Evolutionary conservation across 2,888 invertebrate species (phyloP).

Genomic region (Phalera bucephala): DNA sequence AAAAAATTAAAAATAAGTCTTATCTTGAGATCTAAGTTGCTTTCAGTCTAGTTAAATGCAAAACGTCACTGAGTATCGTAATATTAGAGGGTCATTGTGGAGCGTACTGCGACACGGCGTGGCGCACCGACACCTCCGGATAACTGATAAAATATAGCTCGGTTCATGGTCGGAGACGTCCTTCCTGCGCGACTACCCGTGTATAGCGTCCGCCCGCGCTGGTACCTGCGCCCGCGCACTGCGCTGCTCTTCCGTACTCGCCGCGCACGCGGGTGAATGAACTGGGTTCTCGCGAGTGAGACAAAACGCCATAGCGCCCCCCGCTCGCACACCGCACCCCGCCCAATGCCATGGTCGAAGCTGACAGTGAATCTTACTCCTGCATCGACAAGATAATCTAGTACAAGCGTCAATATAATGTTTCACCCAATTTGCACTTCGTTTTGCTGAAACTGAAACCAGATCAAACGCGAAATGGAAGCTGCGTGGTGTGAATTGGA

Average conservation of each 20-base stretch:
- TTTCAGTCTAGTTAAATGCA: conserved; percentile 77
- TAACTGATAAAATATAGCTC: conserved; percentile 78
- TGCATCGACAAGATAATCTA: conserved; percentile 67
- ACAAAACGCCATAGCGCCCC: conserved; percentile 32
- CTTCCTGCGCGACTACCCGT: conserved; percentile 65
- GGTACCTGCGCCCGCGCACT: conserved; percentile 67
- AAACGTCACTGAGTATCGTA: conserved; percentile 56
- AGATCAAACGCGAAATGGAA: conserved; percentile 7
- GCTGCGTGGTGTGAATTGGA: neutral
- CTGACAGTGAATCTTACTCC: conserved; percentile 58
- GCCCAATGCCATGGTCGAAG: conserved; percentile 75
- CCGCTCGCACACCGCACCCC: conserved; percentile 13
- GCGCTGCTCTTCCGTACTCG: conserved; percentile 71
- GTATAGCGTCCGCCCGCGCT: conserved; percentile 58
- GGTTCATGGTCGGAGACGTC: conserved; percentile 79
- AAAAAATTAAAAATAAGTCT: conserved; percentile 72
- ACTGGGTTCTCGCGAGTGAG: conserved; percentile 69
- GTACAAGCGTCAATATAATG: conserved; percentile 52
- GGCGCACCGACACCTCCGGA: conserved; percentile 73
- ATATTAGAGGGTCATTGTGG: conserved; percentile 61
- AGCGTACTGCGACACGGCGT: conserved; percentile 62
- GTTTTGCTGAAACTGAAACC: conserved; percentile 37
- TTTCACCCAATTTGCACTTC: conserved; percentile 31
- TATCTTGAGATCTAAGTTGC: conserved; percentile 80
- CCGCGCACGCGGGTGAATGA: conserved; percentile 68